Evolutionary conservation across 2,888 invertebrate species (phyloP).

Genomic region (Amphipyra tragopoginis): DNA sequence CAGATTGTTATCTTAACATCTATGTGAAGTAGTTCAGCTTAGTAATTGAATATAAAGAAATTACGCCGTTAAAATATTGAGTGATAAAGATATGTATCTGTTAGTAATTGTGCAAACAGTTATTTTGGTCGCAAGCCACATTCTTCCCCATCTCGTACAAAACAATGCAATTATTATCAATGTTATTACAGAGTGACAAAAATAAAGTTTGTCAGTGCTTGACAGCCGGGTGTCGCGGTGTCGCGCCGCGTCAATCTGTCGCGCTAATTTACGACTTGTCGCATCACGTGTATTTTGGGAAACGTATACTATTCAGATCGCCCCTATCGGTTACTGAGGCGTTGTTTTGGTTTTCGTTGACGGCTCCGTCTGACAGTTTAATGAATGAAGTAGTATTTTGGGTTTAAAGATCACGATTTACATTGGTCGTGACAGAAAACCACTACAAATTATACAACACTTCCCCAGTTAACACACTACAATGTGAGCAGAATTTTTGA

Average conservation of each 20-base stretch:
- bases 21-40: slow-evolving; percentile 24
- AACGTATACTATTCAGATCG: slow-evolving; percentile 42
- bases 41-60: slow-evolving; percentile 28
- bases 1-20: slow-evolving; percentile 34
- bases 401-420: slow-evolving; percentile 6
- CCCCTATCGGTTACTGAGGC: slow-evolving; percentile 53
- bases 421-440: neutral
- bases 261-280: slow-evolving; percentile 72
- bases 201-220: slow-evolving; percentile 67
- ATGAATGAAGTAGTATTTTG: slow-evolving; percentile 32
- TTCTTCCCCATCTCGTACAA: slow-evolving; percentile 27
- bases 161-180: slow-evolving; percentile 56
- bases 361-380: slow-evolving; percentile 39
- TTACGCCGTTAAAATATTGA: slow-evolving; percentile 11
- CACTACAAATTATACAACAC: neutral
- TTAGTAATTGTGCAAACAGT: slow-evolving; percentile 2
- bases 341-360: slow-evolving; percentile 41
- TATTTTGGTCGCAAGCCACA: slow-evolving; percentile 19
- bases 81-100: neutral
- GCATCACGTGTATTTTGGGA: slow-evolving; percentile 56
- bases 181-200: slow-evolving; percentile 47
- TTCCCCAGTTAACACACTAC: neutral
- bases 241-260: slow-evolving; percentile 74
- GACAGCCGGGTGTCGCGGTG: slow-evolving; percentile 67
- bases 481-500: neutral